Evolutionary conservation across 2,797 vertebrate genomes (phyloP), one percentile per base, ranked within the genome.

Genomic region (Syndactyla subalaris): DNA sequence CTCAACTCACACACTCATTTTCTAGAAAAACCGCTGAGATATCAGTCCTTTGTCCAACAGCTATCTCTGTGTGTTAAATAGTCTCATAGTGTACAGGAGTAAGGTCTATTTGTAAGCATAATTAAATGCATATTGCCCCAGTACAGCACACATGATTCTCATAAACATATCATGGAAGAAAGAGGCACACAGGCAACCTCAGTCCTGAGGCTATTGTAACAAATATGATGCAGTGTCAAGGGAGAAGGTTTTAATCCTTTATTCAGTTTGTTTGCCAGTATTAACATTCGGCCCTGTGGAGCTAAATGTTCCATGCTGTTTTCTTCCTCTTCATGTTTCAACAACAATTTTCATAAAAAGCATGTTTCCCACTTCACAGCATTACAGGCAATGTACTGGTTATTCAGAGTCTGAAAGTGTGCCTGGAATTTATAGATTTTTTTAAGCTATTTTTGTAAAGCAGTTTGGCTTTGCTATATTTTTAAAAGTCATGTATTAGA

Each of bases 261-360:
- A 75, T 88, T 88, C 72, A 16, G 48, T 73, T 81, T 88, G 36
- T 85, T 83, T 92, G 55, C 70, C 61, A 49, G 38, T 72, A 79
- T 57, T 88, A 93, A 55, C 62, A 49, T 89, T 95, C 1, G 1
- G 32, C 76, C 79, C 82, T 62, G 48, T 88, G 82, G 79, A 92
- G 70, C 55, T 91, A 39, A 75, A 71, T 34, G 52, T 70, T 93
- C 58, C 9, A 0, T 76, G 76, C 55, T 84, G 46, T 58, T 94
- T 88, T 79, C 46, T 75, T 88, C 41, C 17, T 45, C 80, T 78
- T 86, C 52, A 32, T 70, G 45, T 91, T 95, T 94, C 92, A 89
- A 16, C 80, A 95, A 38, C 43, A 59, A 23, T 78, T 84, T 83
- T 67, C 65, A 68, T 65, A 67, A 76, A 88, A 89, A 65, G 5